Evolutionary conservation across 1,140 invertebrate genomes (phyloP), one percentile per base, ranked within the genome.

Genomic region (Meteorus sp.): DNA sequence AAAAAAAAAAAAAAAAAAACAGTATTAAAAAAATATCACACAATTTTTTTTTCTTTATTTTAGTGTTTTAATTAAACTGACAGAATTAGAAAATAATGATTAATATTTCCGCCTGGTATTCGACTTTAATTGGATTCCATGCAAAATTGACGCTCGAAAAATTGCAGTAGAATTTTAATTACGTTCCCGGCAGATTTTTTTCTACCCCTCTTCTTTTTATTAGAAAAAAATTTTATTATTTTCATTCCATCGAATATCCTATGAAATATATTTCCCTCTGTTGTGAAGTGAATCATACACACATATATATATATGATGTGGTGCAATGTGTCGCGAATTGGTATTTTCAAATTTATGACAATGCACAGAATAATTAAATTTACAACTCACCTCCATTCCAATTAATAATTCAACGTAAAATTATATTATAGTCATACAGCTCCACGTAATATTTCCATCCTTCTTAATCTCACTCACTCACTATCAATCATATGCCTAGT

Each of bases 91-190:
- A 33, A 48, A 48, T 48, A 57, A 57, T 48, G 33, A 57, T 57
- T 57, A 39, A 45, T 35, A 23, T 53, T 48, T 33, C 27, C 13
- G 29, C 44, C 50, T 35, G 44, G 45, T 22, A 57, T 57, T 57
- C 44, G 54, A 56, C 33, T 63, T 50, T 63, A 62, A 54, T 59
- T 45, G 48, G 51, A 56, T 50, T 56, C 43, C 23, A 54, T n/a
- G 15, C 15, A 55, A 56, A 39, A 56, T 45, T 58, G 50, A 52
- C 56, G 60, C 45, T 59, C 51, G 35, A 55, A 56, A 56, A 51
- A 50, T 53, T 63, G 48, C n/a, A 57, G 59, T 56, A 39, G 56
- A 63, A 63, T 58, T 48, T 59, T 63, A 59, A 63, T 63, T 63
- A 63, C 57, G 59, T 63, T 63, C 61, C 52, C n/a, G n/a, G n/a